Evolutionary conservation across 2,797 vertebrate genomes (phyloP).

Genomic region (Spizella passerina): DNA sequence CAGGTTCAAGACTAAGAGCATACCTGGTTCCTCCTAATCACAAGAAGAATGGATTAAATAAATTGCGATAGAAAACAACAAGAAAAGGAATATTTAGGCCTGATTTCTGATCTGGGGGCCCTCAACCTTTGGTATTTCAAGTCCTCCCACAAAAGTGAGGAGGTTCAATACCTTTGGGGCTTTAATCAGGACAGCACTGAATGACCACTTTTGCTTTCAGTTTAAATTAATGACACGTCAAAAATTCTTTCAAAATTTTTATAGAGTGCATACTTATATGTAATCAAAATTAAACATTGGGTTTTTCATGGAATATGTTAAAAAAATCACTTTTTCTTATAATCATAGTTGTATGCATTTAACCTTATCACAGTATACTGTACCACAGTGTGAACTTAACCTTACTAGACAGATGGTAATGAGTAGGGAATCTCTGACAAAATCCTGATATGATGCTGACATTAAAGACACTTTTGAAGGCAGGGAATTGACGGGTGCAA

Average conservation of each 20-base stretch:
- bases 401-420: background rate
- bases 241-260: background rate
- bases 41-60: background rate
- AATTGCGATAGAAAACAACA: background rate
- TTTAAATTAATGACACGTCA: background rate
- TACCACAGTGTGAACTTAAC: background rate
- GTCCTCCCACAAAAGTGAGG: accelerated
- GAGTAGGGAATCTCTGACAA: background rate
- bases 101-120: background rate
- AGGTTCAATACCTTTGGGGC: background rate
- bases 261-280: background rate
- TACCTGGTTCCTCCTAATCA: background rate
- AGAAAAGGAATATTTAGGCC: background rate
- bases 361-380: background rate
- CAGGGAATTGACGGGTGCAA: background rate
- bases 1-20: background rate
- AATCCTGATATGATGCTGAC: background rate
- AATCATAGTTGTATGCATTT: background rate
- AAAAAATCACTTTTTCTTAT: background rate
- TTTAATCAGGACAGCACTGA: background rate
- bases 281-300: background rate
- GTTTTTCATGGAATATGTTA: background rate
- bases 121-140: background rate
- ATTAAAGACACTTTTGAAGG: background rate
- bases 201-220: background rate